Evolutionary conservation across 2,797 vertebrate genomes (phyloP), one percentile per base, ranked within the genome.

Genomic region (Cyclopterus lumpus): DNA sequence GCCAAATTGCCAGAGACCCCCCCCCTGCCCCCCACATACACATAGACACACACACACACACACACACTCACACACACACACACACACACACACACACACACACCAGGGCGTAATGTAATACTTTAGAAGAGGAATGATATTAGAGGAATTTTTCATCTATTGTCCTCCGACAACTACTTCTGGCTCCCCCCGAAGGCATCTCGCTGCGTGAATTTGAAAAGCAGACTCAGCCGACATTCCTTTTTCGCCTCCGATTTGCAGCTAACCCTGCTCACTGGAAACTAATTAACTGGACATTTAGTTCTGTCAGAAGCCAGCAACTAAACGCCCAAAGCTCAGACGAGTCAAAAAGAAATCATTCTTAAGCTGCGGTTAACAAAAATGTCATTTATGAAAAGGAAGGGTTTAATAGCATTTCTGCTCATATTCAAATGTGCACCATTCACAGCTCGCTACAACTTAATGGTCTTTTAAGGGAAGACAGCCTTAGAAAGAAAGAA

Each of bases 281-380:
- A 91, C 82, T 88, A 92, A 93, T 93, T 91, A 93, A 91, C 87
- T 73, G 84, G 84, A 91, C 90, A 88, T 92, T 91, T 89, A 86
- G 79, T 87, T 85, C 83, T 80, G 88, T 87, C 75, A 57, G 79
- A 81, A 83, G 76, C 59, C 71, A 9, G 80, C 77, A 69, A 87
- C 82, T 72, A 80, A 88, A 87, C 58, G 75, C 77, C 77, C 76
- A 73, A 89, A 90, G 80, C 79, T 84, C 80, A 71, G 60, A 20
- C 67, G 58, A 81, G 82, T 93, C 86, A 63, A 86, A 92, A 80
- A 84, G 75, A 85, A 90, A 91, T 91, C 70, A 88, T 84, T 93
- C 84, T 85, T 87, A 85, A 88, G 84, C 89, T 78, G 86, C 73
- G 30, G 88, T 90, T 89, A 81, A 89, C 85, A 90, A 85, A 88